Evolutionary conservation across 2,797 vertebrate species (phyloP).

Genomic region (Coilia nasus): DNA sequence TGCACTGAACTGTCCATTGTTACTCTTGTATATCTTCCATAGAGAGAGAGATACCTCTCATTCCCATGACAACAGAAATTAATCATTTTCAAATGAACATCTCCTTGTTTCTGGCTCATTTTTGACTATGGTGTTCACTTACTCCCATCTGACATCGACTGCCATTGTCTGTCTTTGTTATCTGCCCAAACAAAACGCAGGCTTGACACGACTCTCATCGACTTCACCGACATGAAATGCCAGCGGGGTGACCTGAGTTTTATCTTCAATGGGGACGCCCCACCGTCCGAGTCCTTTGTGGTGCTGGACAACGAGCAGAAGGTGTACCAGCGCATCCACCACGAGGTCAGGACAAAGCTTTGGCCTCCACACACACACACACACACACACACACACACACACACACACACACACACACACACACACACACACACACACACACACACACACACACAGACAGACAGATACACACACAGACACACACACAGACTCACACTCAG

Average conservation of each 20-base stretch:
- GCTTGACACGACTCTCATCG: slow-evolving; percentile 97
- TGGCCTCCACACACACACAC: background rate
- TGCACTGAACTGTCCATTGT: background rate
- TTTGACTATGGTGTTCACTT: background rate
- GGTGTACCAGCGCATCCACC: slow-evolving; percentile 97
- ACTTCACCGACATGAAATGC: slow-evolving; percentile 99
- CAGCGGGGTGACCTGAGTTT: slow-evolving; percentile 98
- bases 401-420: slow-evolving; percentile 5
- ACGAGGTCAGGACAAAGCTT: slow-evolving; percentile 78
- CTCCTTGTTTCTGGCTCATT: background rate
- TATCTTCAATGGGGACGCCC: slow-evolving; percentile 94
- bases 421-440: background rate
- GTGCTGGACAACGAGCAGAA: slow-evolving; percentile 99
- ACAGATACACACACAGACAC: no score
- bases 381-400: background rate
- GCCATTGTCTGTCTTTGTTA: background rate
- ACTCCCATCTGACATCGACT: background rate
- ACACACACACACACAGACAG: background rate
- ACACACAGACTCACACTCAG: background rate
- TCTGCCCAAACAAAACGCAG: slow-evolving; percentile 63
- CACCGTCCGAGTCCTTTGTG: slow-evolving; percentile 95
- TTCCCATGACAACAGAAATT: background rate
- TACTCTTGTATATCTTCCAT: background rate
- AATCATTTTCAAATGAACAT: slow-evolving; percentile 7
- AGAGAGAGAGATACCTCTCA: background rate